Base-by-base conservation (phyloP, 2,797 vertebrate genomes). In the Remorina albescens region DNA sequence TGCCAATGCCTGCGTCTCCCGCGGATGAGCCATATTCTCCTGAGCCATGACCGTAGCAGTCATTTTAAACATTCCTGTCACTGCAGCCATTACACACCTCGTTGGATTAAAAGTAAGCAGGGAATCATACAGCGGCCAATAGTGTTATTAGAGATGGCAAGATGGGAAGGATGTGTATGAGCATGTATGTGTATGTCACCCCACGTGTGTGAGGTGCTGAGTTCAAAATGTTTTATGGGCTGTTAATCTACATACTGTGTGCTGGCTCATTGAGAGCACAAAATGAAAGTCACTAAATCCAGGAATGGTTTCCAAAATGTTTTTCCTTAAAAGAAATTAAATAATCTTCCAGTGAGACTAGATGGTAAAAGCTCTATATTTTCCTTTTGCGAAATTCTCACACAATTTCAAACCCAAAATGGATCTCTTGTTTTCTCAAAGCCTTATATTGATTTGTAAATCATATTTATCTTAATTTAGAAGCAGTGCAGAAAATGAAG, bases 61-160 rank as follows among this genome's bases (percentile, higher is more conserved):
- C 66, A 51, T 85, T 81, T 86, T 42, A 75, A 84, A 82, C 70
- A 21, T 62, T 67, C 74, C 67, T 15, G 62, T 82, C 74, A 25
- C 82, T 55, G 69, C 78, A 68, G 85, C 76, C 82, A 86, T 91
- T 88, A 91, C 83, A 83, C 88, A 68, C 82, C 89, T 88, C 80
- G 67, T 83, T 85, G 81, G 80, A 78, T 79, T 82, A 69, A 76
- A 81, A 63, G 71, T 72, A 78, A 78, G 74, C 53, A 0, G 69
- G 76, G 79, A 81, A 67, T 80, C 86, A 66, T 47, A 72, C 74
- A 3, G 76, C 42, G 70, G 56, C 64, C 78, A 55, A 42, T 64
- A 64, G 65, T 36, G 77, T 71, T 75, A 77, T 86, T 71, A 86
- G 71, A 71, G 61, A 78, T n/a, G 59, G 19, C n/a, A n/a, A n/a